A percentile compares a stretch with the other conserved stretches of the same genome.
phyloP scores from a whole-genome alignment of 2,797 vertebrate genomes.

The Enteromius thamalakanensis region DNA sequence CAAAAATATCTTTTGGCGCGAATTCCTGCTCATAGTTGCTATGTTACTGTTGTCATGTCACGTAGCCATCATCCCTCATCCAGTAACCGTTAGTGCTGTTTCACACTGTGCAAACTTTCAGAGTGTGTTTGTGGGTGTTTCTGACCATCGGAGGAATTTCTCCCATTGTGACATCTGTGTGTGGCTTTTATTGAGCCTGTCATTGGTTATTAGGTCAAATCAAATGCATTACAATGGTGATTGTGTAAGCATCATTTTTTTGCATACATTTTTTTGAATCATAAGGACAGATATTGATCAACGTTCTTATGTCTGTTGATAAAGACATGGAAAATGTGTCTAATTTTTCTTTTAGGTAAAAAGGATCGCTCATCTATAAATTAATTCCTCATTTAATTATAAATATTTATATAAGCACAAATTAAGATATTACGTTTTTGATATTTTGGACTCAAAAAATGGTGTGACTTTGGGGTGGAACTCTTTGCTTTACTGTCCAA shows the following conservation, averaged over 20 bases:
- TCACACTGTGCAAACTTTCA: conserved; percentile 40
- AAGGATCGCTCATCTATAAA: neutral
- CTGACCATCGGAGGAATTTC: conserved; percentile 38
- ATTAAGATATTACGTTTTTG: neutral
- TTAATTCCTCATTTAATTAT: neutral
- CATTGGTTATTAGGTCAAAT: conserved; percentile 42
- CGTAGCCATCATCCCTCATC: conserved; percentile 76
- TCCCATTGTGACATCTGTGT: conserved; percentile 36
- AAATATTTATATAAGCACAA: neutral
- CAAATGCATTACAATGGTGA: conserved; percentile 25
- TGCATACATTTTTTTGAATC: neutral
- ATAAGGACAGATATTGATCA: neutral
- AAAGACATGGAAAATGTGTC: neutral
- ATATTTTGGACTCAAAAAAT: neutral
- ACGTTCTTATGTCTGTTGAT: neutral
- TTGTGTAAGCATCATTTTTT: neutral
- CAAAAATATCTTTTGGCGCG: conserved; percentile 57
- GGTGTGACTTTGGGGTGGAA: neutral
- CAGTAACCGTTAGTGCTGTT: conserved; percentile 55
- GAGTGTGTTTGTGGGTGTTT: conserved; percentile 37
- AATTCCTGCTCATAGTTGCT: conserved; percentile 82
- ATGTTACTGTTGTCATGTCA: conserved; percentile 78
- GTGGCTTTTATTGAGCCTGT: conserved; percentile 37
- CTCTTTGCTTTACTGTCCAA: neutral
- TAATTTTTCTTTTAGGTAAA: neutral